Conservation (phyloP, 1,140 invertebrate species). For the Papilio glaucus region DNA sequence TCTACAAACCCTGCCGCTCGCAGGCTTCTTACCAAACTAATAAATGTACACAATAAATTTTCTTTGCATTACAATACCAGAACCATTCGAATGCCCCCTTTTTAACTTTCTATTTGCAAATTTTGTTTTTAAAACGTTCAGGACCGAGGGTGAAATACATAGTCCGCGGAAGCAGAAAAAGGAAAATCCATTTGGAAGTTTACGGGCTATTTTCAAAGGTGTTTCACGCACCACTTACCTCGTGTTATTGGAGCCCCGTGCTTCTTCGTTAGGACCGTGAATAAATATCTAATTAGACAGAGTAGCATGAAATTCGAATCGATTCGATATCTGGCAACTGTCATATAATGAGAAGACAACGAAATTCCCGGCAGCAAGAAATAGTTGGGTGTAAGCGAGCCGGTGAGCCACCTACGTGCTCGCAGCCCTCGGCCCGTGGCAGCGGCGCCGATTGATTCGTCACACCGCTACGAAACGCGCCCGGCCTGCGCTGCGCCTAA, state of each 20-base stretch:
- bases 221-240: conserved; percentile 37
- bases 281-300: conserved; percentile 69
- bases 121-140: conserved; percentile 40
- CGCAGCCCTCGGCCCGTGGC: conserved; percentile 50
- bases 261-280: conserved; percentile 56
- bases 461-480: conserved; percentile 74
- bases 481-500: conserved; percentile 71
- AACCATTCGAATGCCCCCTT: conserved; percentile 52
- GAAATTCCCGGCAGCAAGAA: conserved; percentile 64
- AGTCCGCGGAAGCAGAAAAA: conserved; percentile 28
- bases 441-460: conserved; percentile 75
- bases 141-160: conserved; percentile 10
- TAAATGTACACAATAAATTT: conserved; percentile 75
- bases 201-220: conserved; percentile 32
- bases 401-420: conserved; percentile 68
- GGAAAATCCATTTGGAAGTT: conserved; percentile 34
- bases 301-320: conserved; percentile 61
- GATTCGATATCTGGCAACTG: conserved; percentile 62
- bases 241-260: conserved; percentile 55
- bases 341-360: conserved; percentile 69
- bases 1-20: conserved; percentile 63
- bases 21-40: conserved; percentile 68
- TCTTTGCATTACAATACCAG: conserved; percentile 59
- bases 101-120: conserved; percentile 45
- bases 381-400: conserved; percentile 63